phyloP scores from a whole-genome alignment of 2,113 vertebrate genomes.

The Anarrhichthys ocellatus region DNA sequence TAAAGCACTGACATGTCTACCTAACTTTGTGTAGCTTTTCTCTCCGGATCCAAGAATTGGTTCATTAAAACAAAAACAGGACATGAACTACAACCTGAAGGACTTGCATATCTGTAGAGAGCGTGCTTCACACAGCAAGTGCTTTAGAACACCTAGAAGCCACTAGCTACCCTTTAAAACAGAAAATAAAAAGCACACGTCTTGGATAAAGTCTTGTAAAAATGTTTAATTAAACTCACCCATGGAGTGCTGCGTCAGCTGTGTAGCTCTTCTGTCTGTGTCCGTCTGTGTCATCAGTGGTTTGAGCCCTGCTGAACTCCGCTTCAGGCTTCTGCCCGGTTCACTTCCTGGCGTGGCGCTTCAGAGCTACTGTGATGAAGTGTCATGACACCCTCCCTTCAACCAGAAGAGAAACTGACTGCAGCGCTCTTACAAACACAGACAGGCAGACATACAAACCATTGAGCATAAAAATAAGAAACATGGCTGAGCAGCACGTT shows the following conservation, averaged over 20 bases:
- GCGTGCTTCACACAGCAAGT: neutral
- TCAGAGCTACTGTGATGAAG: slow-evolving; percentile 49
- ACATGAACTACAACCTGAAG: neutral
- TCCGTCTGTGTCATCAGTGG: slow-evolving; percentile 53
- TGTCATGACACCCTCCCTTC: slow-evolving; percentile 59
- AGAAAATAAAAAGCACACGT: neutral
- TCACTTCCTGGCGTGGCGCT: slow-evolving; percentile 68
- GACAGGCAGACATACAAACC: slow-evolving; percentile 11
- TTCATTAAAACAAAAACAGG: neutral
- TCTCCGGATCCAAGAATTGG: neutral
- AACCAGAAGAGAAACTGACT: slow-evolving; percentile 52
- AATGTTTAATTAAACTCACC: slow-evolving; percentile 47
- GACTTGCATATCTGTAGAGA: slow-evolving; percentile 5
- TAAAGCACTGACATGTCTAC: neutral
- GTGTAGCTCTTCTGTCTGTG: slow-evolving; percentile 37
- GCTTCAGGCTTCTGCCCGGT: slow-evolving; percentile 46
- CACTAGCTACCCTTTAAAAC: neutral
- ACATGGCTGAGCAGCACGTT: neutral
- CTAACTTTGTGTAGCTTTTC: neutral
- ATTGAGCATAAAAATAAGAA: neutral
- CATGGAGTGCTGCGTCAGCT: slow-evolving; percentile 65
- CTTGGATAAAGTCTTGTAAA: neutral
- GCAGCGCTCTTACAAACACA: slow-evolving; percentile 18
- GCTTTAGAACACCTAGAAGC: neutral
- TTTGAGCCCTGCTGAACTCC: slow-evolving; percentile 29